phyloP scores from a whole-genome alignment of 2,113 vertebrate genomes.

The Mandrillus leucophaeus region DNA sequence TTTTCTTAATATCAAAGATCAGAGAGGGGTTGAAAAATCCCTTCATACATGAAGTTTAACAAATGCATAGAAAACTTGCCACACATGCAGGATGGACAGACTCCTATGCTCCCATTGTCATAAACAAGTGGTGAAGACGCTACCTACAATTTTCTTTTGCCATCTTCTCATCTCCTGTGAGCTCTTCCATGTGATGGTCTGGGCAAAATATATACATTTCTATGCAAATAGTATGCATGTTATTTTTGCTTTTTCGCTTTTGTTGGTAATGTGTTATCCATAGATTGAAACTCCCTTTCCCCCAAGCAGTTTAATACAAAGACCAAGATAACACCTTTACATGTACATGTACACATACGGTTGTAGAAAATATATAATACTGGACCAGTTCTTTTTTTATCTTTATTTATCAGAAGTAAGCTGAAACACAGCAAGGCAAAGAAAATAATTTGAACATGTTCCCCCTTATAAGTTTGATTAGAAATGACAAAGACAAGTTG shows the following conservation, averaged over 20 bases:
- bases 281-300: constrained; percentile 53
- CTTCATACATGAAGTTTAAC: constrained; percentile 26
- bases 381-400: background rate
- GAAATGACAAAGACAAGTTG: constrained; percentile 71
- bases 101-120: accelerated
- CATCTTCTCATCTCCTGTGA: background rate
- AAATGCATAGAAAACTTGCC: constrained; percentile 42
- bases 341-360: background rate
- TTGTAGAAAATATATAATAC: constrained; percentile 4
- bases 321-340: constrained; percentile 7
- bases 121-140: background rate
- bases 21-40: constrained; percentile 55
- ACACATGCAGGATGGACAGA: background rate
- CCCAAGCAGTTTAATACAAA: constrained; percentile 23
- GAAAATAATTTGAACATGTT: constrained; percentile 71
- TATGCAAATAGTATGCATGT: background rate
- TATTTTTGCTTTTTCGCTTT: constrained; percentile 31
- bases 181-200: background rate
- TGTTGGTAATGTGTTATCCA: constrained; percentile 45
- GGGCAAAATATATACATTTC: constrained; percentile 44
- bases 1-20: constrained; percentile 80
- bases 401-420: constrained; percentile 64
- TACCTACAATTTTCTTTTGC: background rate
- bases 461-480: constrained; percentile 69
- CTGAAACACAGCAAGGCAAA: constrained; percentile 53